Percentiles rank a stretch among this genome's conserved stretches.
Evolutionary conservation across 2,888 invertebrate genomes (phyloP).

Genomic region (Schizotus pectinicornis): DNA sequence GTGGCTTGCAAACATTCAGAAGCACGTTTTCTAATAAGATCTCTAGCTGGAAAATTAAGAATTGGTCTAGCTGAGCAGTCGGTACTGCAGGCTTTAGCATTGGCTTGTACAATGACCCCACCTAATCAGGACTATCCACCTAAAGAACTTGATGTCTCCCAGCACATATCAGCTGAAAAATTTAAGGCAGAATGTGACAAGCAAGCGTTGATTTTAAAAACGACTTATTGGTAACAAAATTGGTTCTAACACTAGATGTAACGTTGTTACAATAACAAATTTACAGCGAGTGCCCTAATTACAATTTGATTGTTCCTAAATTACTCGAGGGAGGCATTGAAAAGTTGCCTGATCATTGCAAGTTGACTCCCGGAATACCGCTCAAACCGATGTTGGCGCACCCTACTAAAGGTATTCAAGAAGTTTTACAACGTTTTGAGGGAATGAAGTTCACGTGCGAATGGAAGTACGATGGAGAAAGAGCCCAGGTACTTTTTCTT

Average conservation of each 20-base stretch:
- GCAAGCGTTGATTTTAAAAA: conserved; percentile 80
- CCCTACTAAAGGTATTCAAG: conserved; percentile 92
- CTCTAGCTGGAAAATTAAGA: conserved; percentile 90
- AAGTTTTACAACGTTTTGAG: conserved; percentile 76
- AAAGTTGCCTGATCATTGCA: conserved; percentile 79
- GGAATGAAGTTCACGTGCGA: conserved; percentile 94
- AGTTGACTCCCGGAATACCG: conserved; percentile 89
- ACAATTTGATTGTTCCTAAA: conserved; percentile 81
- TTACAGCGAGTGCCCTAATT: conserved; percentile 91
- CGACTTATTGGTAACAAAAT: conserved; percentile 80
- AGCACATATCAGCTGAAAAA: conserved; percentile 67
- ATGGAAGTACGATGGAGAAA: conserved; percentile 99
- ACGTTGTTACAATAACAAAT: not conserved
- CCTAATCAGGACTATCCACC: conserved; percentile 71
- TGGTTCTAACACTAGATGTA: not conserved
- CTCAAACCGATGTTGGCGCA: conserved; percentile 99
- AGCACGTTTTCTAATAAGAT: conserved; percentile 88
- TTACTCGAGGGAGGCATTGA: conserved; percentile 78
- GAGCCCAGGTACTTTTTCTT: conserved; percentile 80
- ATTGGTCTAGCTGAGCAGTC: conserved; percentile 98
- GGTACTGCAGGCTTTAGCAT: conserved; percentile 86
- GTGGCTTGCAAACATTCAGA: conserved; percentile 90
- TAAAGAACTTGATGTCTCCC: conserved; percentile 61
- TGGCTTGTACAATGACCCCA: conserved; percentile 82
- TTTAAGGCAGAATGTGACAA: conserved; percentile 80